Base-by-base conservation (phyloP, 2,888 invertebrate species). In the Neoscelio sp. region DNA sequence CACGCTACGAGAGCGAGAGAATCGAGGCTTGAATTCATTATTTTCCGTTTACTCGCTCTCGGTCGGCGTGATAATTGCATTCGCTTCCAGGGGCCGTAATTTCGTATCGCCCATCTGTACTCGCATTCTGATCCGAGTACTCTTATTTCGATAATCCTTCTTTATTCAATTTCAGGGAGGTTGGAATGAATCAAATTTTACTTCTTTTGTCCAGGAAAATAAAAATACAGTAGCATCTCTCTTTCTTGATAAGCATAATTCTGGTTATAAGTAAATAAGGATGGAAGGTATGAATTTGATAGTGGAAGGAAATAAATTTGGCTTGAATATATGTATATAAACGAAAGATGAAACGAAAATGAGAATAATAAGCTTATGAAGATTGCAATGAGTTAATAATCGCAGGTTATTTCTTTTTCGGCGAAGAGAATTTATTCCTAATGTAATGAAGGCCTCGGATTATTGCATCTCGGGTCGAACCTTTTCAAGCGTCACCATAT, bases 11-110 rank as follows among this genome's bases (percentile, higher is more conserved):
- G 35, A 44, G 68, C 48, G 58, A 77, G 50, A 80, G 74, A 74
- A 80, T 79, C 82, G 80, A 81, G 79, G 80, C 82, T 83, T 80
- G 82, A 84, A 85, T 84, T 83, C 83, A 82, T 84, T 84, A 82
- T 83, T 84, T 84, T 80, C 80, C 82, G 76, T 79, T 81, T 83
- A 79, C 70, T 70, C 81, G 38, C 74, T 64, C 64, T 76, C 67
- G 56, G 40, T 33, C 13, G 42, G 42, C 30, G 54, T 40, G 46
- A 73, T 82, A 82, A 84, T 84, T 84, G 67, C 82, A 62, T 68
- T 83, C 70, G 64, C 74, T 54, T 33, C 56, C 70, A 62, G 65
- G 78, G 67, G n/a, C 54, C 71, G 73, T 76, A 81, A 83, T 83
- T 80, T 78, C 33, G 30, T 58, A 40, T 75, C 76, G 42, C 62